Base-by-base conservation (phyloP, 2,797 vertebrate genomes). In the Alectoris magna region DNA sequence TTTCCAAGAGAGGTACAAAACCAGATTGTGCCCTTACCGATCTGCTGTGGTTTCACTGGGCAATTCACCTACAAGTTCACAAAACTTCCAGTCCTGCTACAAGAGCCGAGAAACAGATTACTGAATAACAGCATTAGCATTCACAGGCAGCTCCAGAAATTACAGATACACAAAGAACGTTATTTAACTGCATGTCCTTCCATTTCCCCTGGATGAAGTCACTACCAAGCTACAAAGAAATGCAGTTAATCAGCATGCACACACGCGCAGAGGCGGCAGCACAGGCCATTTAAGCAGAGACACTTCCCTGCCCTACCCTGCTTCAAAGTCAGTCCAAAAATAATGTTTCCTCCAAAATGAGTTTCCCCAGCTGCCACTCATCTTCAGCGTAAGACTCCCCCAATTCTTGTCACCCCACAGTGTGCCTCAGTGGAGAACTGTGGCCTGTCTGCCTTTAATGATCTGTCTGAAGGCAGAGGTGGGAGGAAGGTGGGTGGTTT, bases 171-270 rank as follows among this genome's bases (percentile, higher is more conserved):
- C 83, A 74, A 36, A 79, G 67, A 95, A 22, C 14, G 7, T 87
- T 90, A 84, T 93, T 93, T 94, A 91, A 88, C 73, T 49, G 74
- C 84, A 91, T 6, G 5, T 86, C 80, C 34, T 78, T 81, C 92
- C 49, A 94, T 94, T 95, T 94, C 64, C 71, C 63, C 64, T 71
- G 53, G 67, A 93, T 80, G 68, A 70, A 96, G 95, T 90, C 3
- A 0, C 73, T 91, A 78, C 69, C 68, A 44, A 7, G 7, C 78
- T 67, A 81, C 76, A 91, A 92, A 84, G 68, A 88, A 59, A 69
- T 43, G 64, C 34, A 94, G 95, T 94, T 90, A 93, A 83, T 77
- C 6, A 12, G 49, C 69, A 55, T 63, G 48, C 26, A 15, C 11
- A 84, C 39, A 66, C 48, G 44, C 43, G 44, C 64, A 74, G 7